Evolutionary conservation across 2,888 invertebrate species (phyloP).

Genomic region (Argyra leucocephala): DNA sequence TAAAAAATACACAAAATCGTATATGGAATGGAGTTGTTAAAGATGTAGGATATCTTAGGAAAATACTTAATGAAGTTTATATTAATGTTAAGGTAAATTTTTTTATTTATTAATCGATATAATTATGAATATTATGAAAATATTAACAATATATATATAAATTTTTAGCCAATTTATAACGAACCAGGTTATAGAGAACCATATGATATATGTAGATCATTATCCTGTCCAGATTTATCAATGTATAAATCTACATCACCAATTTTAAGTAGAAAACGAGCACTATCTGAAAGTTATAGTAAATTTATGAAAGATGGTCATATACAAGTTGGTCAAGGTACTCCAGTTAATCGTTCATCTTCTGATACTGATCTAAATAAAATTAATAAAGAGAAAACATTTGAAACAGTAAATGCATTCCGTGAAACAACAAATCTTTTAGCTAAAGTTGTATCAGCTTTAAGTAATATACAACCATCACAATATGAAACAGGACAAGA

Average conservation of each 20-base stretch:
- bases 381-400: constrained; percentile 67
- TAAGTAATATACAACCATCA: constrained; percentile 52
- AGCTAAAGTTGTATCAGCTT: constrained; percentile 65
- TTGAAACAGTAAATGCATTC: constrained; percentile 54
- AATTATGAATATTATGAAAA: not conserved
- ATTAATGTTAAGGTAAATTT: constrained; percentile 64
- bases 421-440: constrained; percentile 67
- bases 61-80: constrained; percentile 71
- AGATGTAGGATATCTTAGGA: constrained; percentile 62
- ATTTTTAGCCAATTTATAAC: constrained; percentile 63
- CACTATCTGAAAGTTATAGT: constrained; percentile 56
- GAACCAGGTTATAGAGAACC: constrained; percentile 45
- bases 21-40: constrained; percentile 67
- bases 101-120: not conserved
- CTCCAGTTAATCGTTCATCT: constrained; percentile 47
- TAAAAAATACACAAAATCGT: constrained; percentile 68
- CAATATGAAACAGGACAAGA: constrained; percentile 38
- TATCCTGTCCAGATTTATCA: constrained; percentile 60
- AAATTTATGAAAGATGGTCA: constrained; percentile 27
- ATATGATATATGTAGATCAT: constrained; percentile 51
- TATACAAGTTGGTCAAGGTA: constrained; percentile 21
- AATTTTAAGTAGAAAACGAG: constrained; percentile 47
- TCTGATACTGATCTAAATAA: constrained; percentile 71
- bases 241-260: constrained; percentile 50
- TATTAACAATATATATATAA: not conserved